These are phyloP conservation scores for Netelia melanura DNA, from an alignment of 2,888 invertebrate genomes.

Conservation along the genomic window DNA sequence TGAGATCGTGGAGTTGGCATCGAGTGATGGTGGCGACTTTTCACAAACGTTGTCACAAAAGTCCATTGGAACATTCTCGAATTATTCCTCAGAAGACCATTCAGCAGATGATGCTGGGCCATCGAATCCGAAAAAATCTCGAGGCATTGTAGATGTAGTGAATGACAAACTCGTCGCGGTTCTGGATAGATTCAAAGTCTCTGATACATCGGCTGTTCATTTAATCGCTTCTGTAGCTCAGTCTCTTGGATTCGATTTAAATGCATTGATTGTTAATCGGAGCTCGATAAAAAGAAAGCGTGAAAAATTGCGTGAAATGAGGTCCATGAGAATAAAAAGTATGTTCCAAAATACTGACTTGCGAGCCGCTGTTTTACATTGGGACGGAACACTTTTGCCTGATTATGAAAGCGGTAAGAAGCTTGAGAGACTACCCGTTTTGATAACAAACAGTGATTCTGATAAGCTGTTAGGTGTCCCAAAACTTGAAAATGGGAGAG, in stretches of 20 bases:
- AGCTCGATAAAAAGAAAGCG: slow-evolving; percentile 40
- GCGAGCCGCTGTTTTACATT: slow-evolving; percentile 45
- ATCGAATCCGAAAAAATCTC: slow-evolving; percentile 48
- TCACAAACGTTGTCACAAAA: slow-evolving; percentile 47
- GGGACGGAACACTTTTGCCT: slow-evolving; percentile 55
- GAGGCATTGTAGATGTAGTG: slow-evolving; percentile 40
- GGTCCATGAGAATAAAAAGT: too few species aligned
- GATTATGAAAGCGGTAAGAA: slow-evolving; percentile 40
- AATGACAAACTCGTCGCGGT: slow-evolving; percentile 45
- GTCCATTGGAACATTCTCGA: slow-evolving; percentile 38
- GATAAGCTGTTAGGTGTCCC: slow-evolving; percentile 60
- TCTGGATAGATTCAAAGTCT: slow-evolving; percentile 40
- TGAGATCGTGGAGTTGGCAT: slow-evolving; percentile 42
- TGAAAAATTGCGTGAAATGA: slow-evolving; percentile 32
- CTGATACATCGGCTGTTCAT: slow-evolving; percentile 32
- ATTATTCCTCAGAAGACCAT: slow-evolving; percentile 42
- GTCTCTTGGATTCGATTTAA: too few species aligned
- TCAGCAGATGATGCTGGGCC: slow-evolving; percentile 43
- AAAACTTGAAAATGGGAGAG: slow-evolving; percentile 53
- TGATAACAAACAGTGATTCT: slow-evolving; percentile 46
- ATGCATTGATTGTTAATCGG: slow-evolving; percentile 30
- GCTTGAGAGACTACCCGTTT: slow-evolving; percentile 55
- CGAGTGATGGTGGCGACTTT: slow-evolving; percentile 39
- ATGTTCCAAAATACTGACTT: too few species aligned
- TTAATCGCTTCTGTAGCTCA: slow-evolving; percentile 34